Conservation (phyloP, 2,888 invertebrate genomes). For the Mesoligia furuncula region DNA sequence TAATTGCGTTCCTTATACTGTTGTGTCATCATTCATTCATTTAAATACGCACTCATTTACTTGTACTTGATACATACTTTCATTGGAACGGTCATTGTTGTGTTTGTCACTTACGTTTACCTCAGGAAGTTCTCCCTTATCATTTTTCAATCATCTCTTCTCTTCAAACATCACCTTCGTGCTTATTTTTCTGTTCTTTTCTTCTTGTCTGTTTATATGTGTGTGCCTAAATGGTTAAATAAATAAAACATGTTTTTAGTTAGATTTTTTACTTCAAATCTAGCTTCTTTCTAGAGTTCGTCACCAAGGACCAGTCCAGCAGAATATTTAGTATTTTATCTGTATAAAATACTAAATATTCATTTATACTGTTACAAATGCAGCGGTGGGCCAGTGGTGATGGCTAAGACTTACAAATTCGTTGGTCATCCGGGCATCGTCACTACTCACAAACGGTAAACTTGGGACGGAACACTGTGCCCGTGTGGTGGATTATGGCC, state of each 20-base stretch:
- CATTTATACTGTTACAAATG: background rate
- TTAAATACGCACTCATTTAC: slow-evolving; percentile 52
- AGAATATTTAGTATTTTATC: background rate
- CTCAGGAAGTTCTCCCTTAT: slow-evolving; percentile 1
- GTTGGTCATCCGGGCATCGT: background rate
- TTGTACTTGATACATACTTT: slow-evolving; percentile 53
- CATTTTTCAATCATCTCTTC: background rate
- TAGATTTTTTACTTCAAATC: background rate
- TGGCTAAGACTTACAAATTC: too few species aligned
- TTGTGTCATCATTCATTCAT: slow-evolving; percentile 46
- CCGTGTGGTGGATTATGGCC: too few species aligned
- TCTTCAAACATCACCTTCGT: background rate
- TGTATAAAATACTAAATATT: too few species aligned
- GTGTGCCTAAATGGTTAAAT: background rate
- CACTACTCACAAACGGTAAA: background rate
- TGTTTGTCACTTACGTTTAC: slow-evolving; percentile 10
- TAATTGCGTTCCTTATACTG: slow-evolving; percentile 11
- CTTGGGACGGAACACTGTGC: too few species aligned
- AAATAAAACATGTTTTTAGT: background rate
- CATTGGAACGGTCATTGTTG: slow-evolving; percentile 18
- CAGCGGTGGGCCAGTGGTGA: background rate
- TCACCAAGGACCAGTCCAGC: background rate
- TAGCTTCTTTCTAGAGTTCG: background rate
- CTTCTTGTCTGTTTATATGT: background rate
- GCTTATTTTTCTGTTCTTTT: background rate